Percentiles rank a stretch among this genome's conserved stretches.
Conservation (phyloP, 1,140 invertebrate species). For the Pemphigus obesinymphae region DNA sequence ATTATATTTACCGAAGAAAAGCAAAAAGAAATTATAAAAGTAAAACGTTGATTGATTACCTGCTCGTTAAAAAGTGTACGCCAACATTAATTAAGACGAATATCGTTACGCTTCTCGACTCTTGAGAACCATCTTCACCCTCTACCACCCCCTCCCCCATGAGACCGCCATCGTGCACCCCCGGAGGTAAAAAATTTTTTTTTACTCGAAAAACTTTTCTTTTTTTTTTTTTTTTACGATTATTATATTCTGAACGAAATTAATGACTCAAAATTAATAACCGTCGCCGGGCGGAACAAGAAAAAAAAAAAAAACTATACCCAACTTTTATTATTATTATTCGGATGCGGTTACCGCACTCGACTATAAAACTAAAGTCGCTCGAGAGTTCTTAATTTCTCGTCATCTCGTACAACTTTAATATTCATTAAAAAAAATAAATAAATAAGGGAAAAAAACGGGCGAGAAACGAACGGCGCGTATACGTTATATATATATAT, state of each 20-base stretch:
- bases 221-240: slow-evolving; percentile 33
- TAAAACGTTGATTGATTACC: slow-evolving; percentile 37
- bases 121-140: neutral
- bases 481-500: too few relatives aligned
- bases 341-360: slow-evolving; percentile 32
- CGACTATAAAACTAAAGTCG: slow-evolving; percentile 34
- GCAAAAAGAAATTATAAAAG: slow-evolving; percentile 11
- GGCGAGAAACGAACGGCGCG: neutral
- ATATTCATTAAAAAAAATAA: slow-evolving; percentile 40
- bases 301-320: neutral
- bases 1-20: neutral
- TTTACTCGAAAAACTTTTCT: neutral
- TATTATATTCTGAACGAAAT: slow-evolving; percentile 33
- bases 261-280: slow-evolving; percentile 42
- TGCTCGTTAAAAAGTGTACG: slow-evolving; percentile 11
- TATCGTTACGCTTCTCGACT: slow-evolving; percentile 36
- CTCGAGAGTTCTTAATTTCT: slow-evolving; percentile 40
- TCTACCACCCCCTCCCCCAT: neutral
- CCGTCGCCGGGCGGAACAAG: neutral
- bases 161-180: too few relatives aligned
- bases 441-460: neutral
- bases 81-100: slow-evolving; percentile 40
- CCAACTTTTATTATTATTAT: slow-evolving; percentile 39
- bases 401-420: slow-evolving; percentile 38
- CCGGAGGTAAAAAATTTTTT: neutral